phyloP scores from a whole-genome alignment of 2,888 invertebrate genomes.

The Drosophila neotestacea region DNA sequence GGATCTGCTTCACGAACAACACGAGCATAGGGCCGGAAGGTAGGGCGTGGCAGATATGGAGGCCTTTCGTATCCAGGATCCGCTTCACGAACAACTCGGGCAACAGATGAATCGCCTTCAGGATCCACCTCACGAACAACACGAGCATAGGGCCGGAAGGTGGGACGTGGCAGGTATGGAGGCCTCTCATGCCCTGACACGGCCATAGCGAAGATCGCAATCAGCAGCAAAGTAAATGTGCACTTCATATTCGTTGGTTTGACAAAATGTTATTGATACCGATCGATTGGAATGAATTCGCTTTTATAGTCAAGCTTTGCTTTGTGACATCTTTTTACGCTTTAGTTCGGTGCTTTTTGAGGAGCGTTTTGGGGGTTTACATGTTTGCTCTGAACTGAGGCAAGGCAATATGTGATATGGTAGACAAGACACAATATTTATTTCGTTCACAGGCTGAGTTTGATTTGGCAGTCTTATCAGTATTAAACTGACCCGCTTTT shows the following conservation, averaged over 20 bases:
- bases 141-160: slow-evolving; percentile 5
- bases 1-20: slow-evolving; percentile 26
- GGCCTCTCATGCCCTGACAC: slow-evolving; percentile 19
- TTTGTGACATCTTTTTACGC: background rate
- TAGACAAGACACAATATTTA: slow-evolving; percentile 1
- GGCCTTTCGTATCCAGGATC: background rate
- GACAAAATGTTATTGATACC: slow-evolving; percentile 23
- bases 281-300: background rate
- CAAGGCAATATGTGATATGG: slow-evolving; percentile 16
- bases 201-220: slow-evolving; percentile 34
- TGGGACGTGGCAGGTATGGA: slow-evolving; percentile 20
- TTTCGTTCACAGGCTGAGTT: background rate
- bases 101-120: too few species aligned
- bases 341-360: slow-evolving; percentile 11
- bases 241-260: slow-evolving; percentile 27
- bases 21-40: slow-evolving; percentile 2
- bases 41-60: slow-evolving; percentile 3
- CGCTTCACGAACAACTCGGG: slow-evolving; percentile 2
- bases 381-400: background rate
- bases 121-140: slow-evolving; percentile 22
- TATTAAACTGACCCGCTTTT: background rate
- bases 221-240: slow-evolving; percentile 28
- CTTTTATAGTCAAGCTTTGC: slow-evolving; percentile 31
- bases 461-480: slow-evolving; percentile 8
- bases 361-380: slow-evolving; percentile 7